phyloP scores from a whole-genome alignment of 2,888 invertebrate species.

The Sinodicranocentrus sp. region DNA sequence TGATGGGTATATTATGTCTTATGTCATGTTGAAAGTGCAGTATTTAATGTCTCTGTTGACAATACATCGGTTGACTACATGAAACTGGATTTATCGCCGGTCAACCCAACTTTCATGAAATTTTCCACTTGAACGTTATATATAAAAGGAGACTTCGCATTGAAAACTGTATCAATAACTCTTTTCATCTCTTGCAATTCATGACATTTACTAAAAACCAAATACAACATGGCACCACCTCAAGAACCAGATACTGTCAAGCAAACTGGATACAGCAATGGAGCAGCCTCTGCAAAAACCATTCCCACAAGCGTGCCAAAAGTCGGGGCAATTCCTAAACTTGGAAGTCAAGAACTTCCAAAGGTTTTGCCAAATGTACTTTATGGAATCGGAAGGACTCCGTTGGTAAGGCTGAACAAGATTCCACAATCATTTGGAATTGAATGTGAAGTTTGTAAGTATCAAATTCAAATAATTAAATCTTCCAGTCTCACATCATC shows the following conservation, averaged over 20 bases:
- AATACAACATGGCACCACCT: conserved; percentile 48
- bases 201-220: neutral
- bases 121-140: conserved; percentile 23
- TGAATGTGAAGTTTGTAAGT: conserved; percentile 93
- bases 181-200: neutral
- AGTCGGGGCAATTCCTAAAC: conserved; percentile 1
- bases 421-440: conserved; percentile 88
- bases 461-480: neutral
- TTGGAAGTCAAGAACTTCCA: conserved; percentile 19
- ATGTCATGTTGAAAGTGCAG: neutral
- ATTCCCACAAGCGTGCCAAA: neutral
- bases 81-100: neutral
- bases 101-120: conserved; percentile 10
- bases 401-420: conserved; percentile 87
- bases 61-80: conserved; percentile 5
- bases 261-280: conserved; percentile 34
- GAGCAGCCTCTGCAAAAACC: neutral
- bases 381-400: conserved; percentile 90
- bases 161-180: neutral
- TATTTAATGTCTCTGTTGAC: neutral
- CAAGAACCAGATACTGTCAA: conserved; percentile 9
- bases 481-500: conserved; percentile 80
- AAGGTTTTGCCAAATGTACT: conserved; percentile 86
- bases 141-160: neutral
- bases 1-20: neutral